These are phyloP conservation scores for Lasius platythorax DNA, from an alignment of 2,888 invertebrate species.

Conservation along the genomic window DNA sequence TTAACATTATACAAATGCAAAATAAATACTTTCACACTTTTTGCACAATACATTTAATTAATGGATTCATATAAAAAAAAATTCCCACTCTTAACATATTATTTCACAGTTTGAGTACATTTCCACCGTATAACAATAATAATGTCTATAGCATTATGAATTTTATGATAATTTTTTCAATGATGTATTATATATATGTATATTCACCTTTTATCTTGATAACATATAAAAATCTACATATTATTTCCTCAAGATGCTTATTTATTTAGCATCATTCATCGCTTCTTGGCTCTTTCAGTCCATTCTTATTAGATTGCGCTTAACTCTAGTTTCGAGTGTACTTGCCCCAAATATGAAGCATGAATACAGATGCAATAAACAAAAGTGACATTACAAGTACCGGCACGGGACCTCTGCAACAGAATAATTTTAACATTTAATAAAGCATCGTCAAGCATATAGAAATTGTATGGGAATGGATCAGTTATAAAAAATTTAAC, in stretches of 20 bases:
- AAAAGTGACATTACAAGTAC: slow-evolving; percentile 99
- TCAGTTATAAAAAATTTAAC: background rate
- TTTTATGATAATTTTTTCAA: background rate
- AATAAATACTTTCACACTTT: slow-evolving; percentile 13
- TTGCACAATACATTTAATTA: background rate
- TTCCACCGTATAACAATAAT: slow-evolving; percentile 3
- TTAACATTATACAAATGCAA: slow-evolving; percentile 63
- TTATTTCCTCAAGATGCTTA: background rate
- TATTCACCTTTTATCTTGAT: background rate
- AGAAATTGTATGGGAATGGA: background rate
- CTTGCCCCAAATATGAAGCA: slow-evolving; percentile 99
- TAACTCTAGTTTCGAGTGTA: slow-evolving; percentile 93
- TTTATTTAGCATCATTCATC: slow-evolving; percentile 15
- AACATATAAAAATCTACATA: slow-evolving; percentile 8
- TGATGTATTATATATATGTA: background rate
- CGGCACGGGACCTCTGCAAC: slow-evolving; percentile 97
- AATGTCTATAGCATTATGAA: background rate
- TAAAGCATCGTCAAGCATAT: background rate
- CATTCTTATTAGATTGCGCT: background rate
- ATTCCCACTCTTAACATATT: background rate
- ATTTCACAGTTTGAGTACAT: slow-evolving; percentile 1
- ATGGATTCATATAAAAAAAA: slow-evolving; percentile 20
- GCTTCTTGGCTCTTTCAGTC: background rate
- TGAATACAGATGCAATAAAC: slow-evolving; percentile 99
- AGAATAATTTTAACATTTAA: slow-evolving; percentile 41